Percentiles rank a stretch among this genome's conserved stretches.
Conservation (phyloP, 1,140 invertebrate genomes). For the Orussus abietinus region DNA sequence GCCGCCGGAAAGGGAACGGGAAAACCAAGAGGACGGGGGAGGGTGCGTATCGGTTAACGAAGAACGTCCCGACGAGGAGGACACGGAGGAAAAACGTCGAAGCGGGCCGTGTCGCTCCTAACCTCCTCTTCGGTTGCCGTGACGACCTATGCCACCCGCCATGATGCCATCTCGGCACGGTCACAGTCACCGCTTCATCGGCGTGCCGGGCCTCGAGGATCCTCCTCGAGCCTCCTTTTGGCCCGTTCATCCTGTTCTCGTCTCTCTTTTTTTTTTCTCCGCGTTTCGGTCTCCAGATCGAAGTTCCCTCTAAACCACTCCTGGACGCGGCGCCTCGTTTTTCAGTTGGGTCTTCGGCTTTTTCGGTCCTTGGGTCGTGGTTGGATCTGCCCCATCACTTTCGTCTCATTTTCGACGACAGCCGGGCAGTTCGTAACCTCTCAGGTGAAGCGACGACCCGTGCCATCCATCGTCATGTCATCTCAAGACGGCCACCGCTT, state of each 20-base stretch:
- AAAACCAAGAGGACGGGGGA: constrained; percentile 18
- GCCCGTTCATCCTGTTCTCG: background rate
- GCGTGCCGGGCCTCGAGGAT: background rate
- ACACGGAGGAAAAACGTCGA: constrained; percentile 17
- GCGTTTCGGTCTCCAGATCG: background rate
- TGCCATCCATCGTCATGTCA: too few species aligned
- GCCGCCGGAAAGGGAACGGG: constrained; percentile 8
- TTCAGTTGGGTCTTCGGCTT: too few species aligned
- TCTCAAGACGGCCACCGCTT: too few species aligned
- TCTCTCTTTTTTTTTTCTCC: background rate
- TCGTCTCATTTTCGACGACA: too few species aligned
- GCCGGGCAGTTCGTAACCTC: too few species aligned
- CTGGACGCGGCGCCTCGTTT: too few species aligned
- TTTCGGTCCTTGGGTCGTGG: too few species aligned
- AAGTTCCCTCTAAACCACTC: too few species aligned
- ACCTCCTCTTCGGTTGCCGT: constrained; percentile 22
- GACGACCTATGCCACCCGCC: constrained; percentile 28
- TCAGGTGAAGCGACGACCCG: too few species aligned
- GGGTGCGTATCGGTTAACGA: constrained; percentile 22
- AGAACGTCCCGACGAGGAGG: constrained; percentile 19
- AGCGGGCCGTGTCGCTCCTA: constrained; percentile 11
- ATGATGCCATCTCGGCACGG: constrained; percentile 26
- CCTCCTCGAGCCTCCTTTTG: background rate
- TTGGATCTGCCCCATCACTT: too few species aligned
- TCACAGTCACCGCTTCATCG: constrained; percentile 24